phyloP scores from a whole-genome alignment of 2,113 vertebrate species.

The Seriola dumerili region DNA sequence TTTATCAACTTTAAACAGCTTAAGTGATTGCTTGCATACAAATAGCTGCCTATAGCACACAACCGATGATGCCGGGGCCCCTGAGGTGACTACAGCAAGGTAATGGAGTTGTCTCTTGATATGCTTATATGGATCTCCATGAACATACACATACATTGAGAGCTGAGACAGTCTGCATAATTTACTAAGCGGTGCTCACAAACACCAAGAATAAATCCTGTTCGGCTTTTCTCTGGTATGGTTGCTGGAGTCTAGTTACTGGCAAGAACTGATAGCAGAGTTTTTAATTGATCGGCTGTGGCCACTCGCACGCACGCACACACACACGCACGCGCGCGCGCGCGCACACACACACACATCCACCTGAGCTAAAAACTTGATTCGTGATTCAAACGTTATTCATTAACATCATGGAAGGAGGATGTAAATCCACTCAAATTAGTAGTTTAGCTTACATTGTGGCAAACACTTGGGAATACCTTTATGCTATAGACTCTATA shows the following conservation, averaged over 20 bases:
- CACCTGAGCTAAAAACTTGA: constrained; percentile 42
- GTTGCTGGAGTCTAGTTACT: constrained; percentile 39
- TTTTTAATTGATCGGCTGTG: constrained; percentile 60
- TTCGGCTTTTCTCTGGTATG: constrained; percentile 27
- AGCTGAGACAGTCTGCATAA: constrained; percentile 32
- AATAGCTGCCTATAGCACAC: constrained; percentile 28
- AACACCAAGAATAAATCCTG: constrained; percentile 49
- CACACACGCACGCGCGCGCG: background rate
- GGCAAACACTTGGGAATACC: background rate
- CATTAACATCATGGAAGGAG: constrained; percentile 36
- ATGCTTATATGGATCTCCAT: constrained; percentile 37
- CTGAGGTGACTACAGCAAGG: constrained; percentile 44
- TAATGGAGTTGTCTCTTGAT: constrained; percentile 46
- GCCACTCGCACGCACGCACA: constrained; percentile 19
- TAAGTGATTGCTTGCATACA: constrained; percentile 64
- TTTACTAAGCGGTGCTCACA: background rate
- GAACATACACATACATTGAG: constrained; percentile 14
- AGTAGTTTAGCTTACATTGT: constrained; percentile 26
- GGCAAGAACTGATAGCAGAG: constrained; percentile 50
- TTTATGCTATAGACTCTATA: background rate
- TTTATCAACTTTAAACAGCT: constrained; percentile 72
- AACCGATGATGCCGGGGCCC: constrained; percentile 14
- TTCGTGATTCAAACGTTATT: constrained; percentile 31
- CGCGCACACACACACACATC: background rate
- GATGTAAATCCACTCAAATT: constrained; percentile 33